Evolutionary conservation across 2,888 invertebrate genomes (phyloP).

Genomic region (Nezara viridula): DNA sequence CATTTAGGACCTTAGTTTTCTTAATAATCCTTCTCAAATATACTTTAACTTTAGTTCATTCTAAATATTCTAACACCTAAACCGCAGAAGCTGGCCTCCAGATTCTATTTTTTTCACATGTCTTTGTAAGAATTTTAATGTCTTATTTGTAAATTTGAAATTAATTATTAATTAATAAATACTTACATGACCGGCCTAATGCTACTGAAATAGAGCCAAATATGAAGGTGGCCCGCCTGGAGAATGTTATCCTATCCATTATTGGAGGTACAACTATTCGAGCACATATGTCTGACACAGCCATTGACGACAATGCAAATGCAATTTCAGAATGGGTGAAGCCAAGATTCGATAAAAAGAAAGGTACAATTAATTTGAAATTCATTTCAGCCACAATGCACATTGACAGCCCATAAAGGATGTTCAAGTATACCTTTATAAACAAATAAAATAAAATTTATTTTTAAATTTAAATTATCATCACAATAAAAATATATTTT

Average conservation of each 20-base stretch:
- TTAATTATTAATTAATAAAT: not conserved
- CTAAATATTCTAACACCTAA: too few relatives aligned
- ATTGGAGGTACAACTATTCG: constrained; percentile 76
- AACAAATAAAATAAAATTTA: not conserved
- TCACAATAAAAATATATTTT: not conserved
- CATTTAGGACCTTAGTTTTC: too few relatives aligned
- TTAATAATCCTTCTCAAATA: too few relatives aligned
- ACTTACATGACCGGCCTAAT: constrained; percentile 74
- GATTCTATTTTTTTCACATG: too few relatives aligned
- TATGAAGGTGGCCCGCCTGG: too few relatives aligned
- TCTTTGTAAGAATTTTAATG: too few relatives aligned
- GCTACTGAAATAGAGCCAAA: constrained; percentile 74
- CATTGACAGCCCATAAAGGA: constrained; percentile 77
- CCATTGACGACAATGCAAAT: constrained; percentile 79
- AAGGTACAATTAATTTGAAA: too few relatives aligned
- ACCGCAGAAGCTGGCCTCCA: too few relatives aligned
- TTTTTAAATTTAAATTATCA: not conserved
- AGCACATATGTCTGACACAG: constrained; percentile 78
- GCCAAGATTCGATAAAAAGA: constrained; percentile 72
- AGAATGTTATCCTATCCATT: constrained; percentile 75
- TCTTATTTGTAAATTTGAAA: too few relatives aligned
- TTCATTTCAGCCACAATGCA: constrained; percentile 79
- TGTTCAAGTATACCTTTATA: constrained; percentile 73
- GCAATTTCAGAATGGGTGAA: constrained; percentile 74
- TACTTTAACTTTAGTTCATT: too few relatives aligned